These are phyloP conservation scores for Parelbella ahira DNA, from an alignment of 2,888 invertebrate species.

Conservation along the genomic window DNA sequence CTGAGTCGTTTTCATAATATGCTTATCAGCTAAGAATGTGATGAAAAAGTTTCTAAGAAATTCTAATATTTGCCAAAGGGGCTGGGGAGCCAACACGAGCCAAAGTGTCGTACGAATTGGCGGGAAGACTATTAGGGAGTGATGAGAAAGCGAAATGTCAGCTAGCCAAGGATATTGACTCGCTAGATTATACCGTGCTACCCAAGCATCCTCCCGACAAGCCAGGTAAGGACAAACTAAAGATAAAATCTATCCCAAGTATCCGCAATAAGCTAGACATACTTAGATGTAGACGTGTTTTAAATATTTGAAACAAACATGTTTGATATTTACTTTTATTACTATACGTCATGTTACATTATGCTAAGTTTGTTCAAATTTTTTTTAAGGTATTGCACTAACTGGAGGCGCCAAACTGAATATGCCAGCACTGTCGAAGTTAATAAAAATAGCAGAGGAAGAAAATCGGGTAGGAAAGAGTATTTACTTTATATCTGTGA, in stretches of 20 bases:
- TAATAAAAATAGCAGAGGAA: constrained; percentile 81
- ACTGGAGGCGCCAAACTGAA: constrained; percentile 75
- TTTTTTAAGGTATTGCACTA: constrained; percentile 48
- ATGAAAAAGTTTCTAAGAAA: too few relatives aligned
- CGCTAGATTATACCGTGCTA: constrained; percentile 40
- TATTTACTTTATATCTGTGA: too few relatives aligned
- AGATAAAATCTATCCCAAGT: too few relatives aligned
- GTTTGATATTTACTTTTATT: neutral
- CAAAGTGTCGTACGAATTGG: constrained; percentile 83
- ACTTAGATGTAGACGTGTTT: too few relatives aligned
- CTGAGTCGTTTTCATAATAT: too few relatives aligned
- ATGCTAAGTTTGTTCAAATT: constrained; percentile 17
- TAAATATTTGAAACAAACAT: too few relatives aligned
- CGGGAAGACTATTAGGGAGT: constrained; percentile 78
- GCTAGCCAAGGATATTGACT: constrained; percentile 63
- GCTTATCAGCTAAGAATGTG: too few relatives aligned
- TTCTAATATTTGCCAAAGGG: too few relatives aligned
- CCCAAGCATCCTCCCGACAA: constrained; percentile 40
- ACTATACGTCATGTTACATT: neutral
- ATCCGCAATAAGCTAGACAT: too few relatives aligned
- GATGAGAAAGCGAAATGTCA: constrained; percentile 59
- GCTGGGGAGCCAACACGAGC: constrained; percentile 82
- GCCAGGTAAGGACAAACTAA: constrained; percentile 44
- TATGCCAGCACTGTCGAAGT: constrained; percentile 80
- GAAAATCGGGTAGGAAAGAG: constrained; percentile 62